Conservation (phyloP, 2,113 vertebrate genomes). For the Gallinago jamesoni region DNA sequence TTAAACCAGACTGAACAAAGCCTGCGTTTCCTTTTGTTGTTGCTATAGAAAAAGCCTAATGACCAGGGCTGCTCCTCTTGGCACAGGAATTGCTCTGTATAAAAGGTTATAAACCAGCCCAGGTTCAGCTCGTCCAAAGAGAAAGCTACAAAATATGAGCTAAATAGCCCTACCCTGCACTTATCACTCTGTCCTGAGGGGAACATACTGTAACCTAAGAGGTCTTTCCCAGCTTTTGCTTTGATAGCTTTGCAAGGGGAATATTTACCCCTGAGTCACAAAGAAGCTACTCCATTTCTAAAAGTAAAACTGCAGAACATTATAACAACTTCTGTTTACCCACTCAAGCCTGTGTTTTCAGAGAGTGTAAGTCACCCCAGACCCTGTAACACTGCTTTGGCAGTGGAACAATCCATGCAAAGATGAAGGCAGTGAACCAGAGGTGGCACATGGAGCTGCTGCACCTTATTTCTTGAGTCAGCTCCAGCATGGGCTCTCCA, state of each 20-base stretch:
- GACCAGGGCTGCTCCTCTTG: neutral
- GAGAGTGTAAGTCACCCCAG: neutral
- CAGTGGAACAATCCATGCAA: neutral
- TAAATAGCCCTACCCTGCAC: neutral
- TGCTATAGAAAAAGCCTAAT: neutral
- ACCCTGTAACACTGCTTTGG: neutral
- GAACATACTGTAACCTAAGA: neutral
- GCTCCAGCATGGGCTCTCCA: neutral
- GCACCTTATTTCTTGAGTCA: neutral
- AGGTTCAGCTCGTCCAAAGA: neutral
- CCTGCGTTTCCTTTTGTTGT: neutral
- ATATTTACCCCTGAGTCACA: neutral
- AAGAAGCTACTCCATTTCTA: neutral
- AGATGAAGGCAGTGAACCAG: neutral
- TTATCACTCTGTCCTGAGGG: neutral
- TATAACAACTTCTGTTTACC: neutral
- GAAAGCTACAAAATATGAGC: neutral
- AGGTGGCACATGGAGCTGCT: too few relatives aligned
- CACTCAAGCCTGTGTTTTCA: neutral
- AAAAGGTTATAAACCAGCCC: neutral
- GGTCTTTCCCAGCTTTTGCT: neutral
- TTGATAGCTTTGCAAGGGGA: neutral
- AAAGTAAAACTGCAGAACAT: neutral
- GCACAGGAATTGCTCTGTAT: neutral
- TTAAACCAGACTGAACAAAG: neutral